These are phyloP conservation scores for Sebastes iracundus DNA, from an alignment of 2,797 vertebrate species.

Conservation along the genomic window DNA sequence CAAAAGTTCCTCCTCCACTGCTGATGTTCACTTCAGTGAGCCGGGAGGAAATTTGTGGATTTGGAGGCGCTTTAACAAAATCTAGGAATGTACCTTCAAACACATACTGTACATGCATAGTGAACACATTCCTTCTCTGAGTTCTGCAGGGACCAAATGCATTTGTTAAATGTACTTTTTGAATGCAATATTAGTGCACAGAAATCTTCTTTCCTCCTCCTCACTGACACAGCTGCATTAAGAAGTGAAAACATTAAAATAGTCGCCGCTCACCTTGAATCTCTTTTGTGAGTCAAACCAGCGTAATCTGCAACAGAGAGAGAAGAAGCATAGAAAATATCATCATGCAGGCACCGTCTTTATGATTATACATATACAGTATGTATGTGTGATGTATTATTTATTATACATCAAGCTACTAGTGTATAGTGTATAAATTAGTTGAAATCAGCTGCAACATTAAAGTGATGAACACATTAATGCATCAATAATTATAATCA, in stretches of 20 bases:
- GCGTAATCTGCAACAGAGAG: background rate
- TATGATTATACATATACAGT: background rate
- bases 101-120: background rate
- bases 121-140: background rate
- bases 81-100: background rate
- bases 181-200: background rate
- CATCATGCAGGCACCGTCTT: background rate
- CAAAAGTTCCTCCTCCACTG: background rate
- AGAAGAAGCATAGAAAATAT: background rate
- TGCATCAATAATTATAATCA: too few relatives aligned
- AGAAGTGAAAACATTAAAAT: background rate
- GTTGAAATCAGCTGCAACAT: too few relatives aligned
- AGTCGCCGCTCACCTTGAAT: constrained; percentile 31
- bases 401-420: too few relatives aligned
- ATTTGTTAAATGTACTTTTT: background rate
- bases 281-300: constrained; percentile 25
- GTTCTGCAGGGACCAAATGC: background rate
- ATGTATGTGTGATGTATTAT: too few relatives aligned
- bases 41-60: background rate
- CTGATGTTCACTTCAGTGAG: background rate
- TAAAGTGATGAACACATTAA: too few relatives aligned
- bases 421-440: too few relatives aligned
- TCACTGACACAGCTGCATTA: constrained; percentile 27
- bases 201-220: background rate
- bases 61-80: background rate